Evolutionary conservation across 2,797 vertebrate species (phyloP), one percentile per base, ranked within the genome.

Genomic region (Alca torda): DNA sequence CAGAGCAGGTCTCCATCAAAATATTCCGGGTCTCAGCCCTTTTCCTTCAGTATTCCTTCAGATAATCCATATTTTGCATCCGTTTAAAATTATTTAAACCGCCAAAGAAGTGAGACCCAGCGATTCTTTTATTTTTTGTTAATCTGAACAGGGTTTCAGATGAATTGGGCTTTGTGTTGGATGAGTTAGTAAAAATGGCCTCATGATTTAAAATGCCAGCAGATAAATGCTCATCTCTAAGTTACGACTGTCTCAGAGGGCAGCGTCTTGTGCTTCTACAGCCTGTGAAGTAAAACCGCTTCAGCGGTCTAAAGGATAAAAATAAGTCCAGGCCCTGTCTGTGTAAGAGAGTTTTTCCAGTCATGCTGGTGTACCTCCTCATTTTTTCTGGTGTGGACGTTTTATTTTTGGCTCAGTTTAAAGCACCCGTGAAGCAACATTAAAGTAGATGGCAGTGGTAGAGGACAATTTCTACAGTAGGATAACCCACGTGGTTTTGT

Each of bases 401-500:
- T 88, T 75, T 33, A 20, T 59, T 87, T 87, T 57, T 69, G 81
- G 30, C 31, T 65, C 30, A 1, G 57, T 53, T 70, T 89, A 53
- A 51, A n/a, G 41, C 45, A 15, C 16, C 50, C 19, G 1, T 26
- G 64, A 61, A 48, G 77, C 33, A 39, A 18, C 37, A 0, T 16
- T 13, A 5, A 48, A 30, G 14, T 21, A 25, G 28, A 5, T 5
- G 37, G 30, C 0, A 3, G 13, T 16, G 76, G 50, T 1, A 5
- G 56, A 48, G 37, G n/a, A 68, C 11, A 39, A 4, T 12, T 60
- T 35, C 25, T 11, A 8, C 16, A 8, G 30, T 3, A 57, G 45
- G 39, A 1, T 35, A 28, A 67, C 6, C 63, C 28, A 2, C 5
- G 0, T 26, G 50, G 50, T 50, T 56, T 78, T n/a, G 4, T 26